Conservation (phyloP, 2,888 invertebrate species). For the Patella depressa region DNA sequence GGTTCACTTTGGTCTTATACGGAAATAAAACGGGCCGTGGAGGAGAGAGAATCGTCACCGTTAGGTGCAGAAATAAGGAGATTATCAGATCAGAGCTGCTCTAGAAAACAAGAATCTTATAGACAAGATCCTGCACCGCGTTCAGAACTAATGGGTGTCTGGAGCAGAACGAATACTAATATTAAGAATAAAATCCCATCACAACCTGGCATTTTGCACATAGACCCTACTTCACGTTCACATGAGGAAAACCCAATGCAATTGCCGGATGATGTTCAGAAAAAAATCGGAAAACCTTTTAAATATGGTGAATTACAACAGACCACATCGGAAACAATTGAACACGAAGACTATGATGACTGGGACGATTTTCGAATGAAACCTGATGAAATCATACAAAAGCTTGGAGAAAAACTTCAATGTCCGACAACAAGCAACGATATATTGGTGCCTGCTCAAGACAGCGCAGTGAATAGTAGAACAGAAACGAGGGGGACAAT, state of each 20-base stretch:
- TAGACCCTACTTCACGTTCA: neutral
- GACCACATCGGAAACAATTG: neutral
- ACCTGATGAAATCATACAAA: constrained; percentile 55
- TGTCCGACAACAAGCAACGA: neutral
- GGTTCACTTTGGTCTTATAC: constrained; percentile 43
- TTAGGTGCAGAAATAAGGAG: neutral
- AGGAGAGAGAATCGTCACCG: neutral
- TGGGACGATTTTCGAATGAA: constrained; percentile 46
- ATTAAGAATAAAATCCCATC: neutral
- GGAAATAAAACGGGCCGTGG: neutral
- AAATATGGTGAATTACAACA: neutral
- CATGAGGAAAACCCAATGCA: neutral
- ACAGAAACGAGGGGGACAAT: constrained; percentile 26
- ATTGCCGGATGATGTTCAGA: neutral
- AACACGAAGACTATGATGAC: constrained; percentile 40
- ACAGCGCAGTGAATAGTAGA: neutral
- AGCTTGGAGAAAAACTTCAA: constrained; percentile 44
- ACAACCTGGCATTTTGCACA: neutral
- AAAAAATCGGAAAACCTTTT: neutral
- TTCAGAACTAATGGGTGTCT: neutral
- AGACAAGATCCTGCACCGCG: neutral
- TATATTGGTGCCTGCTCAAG: constrained; percentile 7
- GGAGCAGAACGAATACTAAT: neutral
- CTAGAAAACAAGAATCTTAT: neutral
- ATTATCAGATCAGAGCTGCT: neutral